phyloP scores from a whole-genome alignment of 2,888 invertebrate genomes.

The Pardosa pseudoannulata region DNA sequence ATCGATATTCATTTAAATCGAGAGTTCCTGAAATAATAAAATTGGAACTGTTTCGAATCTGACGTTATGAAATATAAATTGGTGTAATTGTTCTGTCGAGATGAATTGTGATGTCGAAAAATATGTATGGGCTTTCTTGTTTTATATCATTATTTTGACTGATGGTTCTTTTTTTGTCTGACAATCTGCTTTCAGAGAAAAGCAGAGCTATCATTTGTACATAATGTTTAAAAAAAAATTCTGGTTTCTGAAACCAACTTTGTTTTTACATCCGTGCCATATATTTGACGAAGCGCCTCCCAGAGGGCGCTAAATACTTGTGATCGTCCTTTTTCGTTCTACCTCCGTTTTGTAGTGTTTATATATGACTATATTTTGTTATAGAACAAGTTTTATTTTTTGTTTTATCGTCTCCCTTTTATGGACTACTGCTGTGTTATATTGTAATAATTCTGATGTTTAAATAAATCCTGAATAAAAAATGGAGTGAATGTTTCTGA shows the following conservation, averaged over 20 bases:
- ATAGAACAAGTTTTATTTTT: conserved; percentile 23
- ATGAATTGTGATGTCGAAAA: neutral
- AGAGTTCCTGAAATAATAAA: too few relatives aligned
- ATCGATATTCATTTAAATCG: too few relatives aligned
- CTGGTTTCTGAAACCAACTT: conserved; percentile 27
- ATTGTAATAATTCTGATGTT: neutral
- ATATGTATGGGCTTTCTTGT: neutral
- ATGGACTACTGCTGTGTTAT: neutral
- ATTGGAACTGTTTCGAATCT: too few relatives aligned
- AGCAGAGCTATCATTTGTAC: conserved; percentile 62
- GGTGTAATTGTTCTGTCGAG: too few relatives aligned
- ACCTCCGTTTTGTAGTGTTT: conserved; percentile 51
- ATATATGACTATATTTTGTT: conserved; percentile 51
- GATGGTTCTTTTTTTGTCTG: conserved; percentile 26
- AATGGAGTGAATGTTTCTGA: too few relatives aligned
- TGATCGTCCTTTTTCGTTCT: conserved; percentile 28
- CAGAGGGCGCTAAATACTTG: conserved; percentile 17
- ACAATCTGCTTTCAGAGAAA: conserved; percentile 60
- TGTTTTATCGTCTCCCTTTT: conserved; percentile 5
- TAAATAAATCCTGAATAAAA: neutral
- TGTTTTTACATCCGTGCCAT: conserved; percentile 44
- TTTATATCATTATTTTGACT: neutral
- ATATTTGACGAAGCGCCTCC: conserved; percentile 41
- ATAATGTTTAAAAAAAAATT: conserved; percentile 39
- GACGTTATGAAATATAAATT: too few relatives aligned